Conservation (phyloP, 1,140 invertebrate species). For the Globodera ellingtonae region DNA sequence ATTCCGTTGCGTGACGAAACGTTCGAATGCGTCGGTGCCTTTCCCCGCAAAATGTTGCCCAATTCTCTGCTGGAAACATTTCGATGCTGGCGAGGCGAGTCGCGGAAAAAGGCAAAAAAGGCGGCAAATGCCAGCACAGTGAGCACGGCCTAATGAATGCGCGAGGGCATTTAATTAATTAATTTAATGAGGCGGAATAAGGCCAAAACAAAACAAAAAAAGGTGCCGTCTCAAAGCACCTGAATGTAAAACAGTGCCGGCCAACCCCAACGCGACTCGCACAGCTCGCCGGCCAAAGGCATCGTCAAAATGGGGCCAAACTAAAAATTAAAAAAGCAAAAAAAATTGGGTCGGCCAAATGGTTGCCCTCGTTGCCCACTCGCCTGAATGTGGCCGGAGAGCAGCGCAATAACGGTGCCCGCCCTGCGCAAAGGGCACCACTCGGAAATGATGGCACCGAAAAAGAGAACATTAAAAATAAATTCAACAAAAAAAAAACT, state of each 20-base stretch:
- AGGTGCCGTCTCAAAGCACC: neutral
- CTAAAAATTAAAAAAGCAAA: neutral
- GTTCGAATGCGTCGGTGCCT: conserved; percentile 18
- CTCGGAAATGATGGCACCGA: conserved; percentile 47
- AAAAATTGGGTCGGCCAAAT: neutral
- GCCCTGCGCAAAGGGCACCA: conserved; percentile 51
- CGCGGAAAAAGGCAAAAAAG: conserved; percentile 49
- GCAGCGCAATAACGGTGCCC: conserved; percentile 57
- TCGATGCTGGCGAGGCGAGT: conserved; percentile 44
- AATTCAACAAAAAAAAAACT: too few relatives aligned
- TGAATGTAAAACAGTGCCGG: conserved; percentile 54
- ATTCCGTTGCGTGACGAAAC: conserved; percentile 16
- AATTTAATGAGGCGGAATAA: neutral
- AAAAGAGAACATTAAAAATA: neutral
- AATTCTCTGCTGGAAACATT: conserved; percentile 41
- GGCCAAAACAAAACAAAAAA: neutral
- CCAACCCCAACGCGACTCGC: conserved; percentile 46
- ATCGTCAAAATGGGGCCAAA: conserved; percentile 53
- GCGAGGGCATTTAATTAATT: neutral
- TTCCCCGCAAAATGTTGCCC: conserved; percentile 35
- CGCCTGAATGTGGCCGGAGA: conserved; percentile 57
- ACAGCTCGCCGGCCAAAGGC: conserved; percentile 52
- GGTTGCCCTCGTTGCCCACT: too few relatives aligned
- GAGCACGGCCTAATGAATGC: conserved; percentile 33
- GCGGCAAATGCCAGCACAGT: conserved; percentile 40